Evolutionary conservation across 2,797 vertebrate species (phyloP), one percentile per base, ranked within the genome.

Genomic region (Argyrosomus regius): DNA sequence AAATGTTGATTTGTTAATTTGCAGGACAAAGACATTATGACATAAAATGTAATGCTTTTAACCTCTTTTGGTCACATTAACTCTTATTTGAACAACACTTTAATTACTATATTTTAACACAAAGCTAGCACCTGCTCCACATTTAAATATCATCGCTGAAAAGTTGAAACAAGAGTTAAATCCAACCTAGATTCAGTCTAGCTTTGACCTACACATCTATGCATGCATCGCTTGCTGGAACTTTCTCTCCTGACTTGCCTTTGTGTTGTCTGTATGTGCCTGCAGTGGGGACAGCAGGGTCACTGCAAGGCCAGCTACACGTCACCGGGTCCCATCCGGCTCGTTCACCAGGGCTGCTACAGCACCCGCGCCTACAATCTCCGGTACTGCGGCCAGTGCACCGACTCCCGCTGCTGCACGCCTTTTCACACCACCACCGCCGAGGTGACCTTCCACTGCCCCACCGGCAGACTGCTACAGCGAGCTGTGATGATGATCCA

Each of bases 401-500:
- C 80, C 0, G 93, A 95, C 72, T 80, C 89, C 5, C 93, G 93
- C 73, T 96, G 95, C 90, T 96, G 95, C 77, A 94, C 88, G 0
- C 96, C 96, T 0, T 63, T 89, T 67, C 90, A 70, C 9, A 94
- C 93, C 73, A 80, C 67, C 88, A 96, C 95, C 0, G 75, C 86
- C 5, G 17, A 80, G n/a, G 92, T 95, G 66, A 84, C 89, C 72
- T 96, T 96, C 90, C 88, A 53, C 49, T 96, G 96, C 68, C 83
- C 84, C 5, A 66, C 20, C 0, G 94, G 95, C 58, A 76, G 75
- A 12, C 66, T 85, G 53, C 20, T 93, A 11, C 84, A 31, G 60
- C 85, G 90, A 56, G 67, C 93, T 0, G 93, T 95, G 68, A 96
- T 96, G 96, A 86, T 92, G 88, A 94, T 96, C 83, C 93, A 93